Conservation (phyloP, 2,113 vertebrate species). For the Melanerpes formicivorus region DNA sequence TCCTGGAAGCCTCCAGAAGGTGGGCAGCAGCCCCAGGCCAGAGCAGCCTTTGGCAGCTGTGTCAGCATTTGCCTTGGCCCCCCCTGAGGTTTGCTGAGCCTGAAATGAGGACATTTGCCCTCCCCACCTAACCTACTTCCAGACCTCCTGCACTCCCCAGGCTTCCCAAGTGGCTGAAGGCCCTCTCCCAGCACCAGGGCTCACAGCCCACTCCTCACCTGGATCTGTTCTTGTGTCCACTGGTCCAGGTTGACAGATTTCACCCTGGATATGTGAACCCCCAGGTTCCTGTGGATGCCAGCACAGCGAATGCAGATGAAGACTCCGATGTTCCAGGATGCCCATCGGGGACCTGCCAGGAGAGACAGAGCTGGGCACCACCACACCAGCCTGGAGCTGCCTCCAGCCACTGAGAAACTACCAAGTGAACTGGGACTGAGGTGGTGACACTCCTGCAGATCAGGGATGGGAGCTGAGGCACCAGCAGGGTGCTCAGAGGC, state of each 20-base stretch:
- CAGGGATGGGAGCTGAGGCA: not conserved
- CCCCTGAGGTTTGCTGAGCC: not conserved
- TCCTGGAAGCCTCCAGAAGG: not conserved
- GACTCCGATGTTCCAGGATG: constrained; percentile 97
- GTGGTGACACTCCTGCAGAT: not conserved
- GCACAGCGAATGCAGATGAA: constrained; percentile 98
- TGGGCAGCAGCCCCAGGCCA: not conserved
- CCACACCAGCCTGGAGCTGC: not conserved
- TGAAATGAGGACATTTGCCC: rapidly evolving
- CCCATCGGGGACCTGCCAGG: constrained; percentile 92
- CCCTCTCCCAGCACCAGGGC: rapidly evolving
- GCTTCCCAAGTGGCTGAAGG: not conserved
- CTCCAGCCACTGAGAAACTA: constrained; percentile 1
- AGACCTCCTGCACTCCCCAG: not conserved
- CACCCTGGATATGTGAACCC: constrained; percentile 97
- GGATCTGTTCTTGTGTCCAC: constrained; percentile 98
- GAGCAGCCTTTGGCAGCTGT: not conserved
- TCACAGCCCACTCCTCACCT: constrained; percentile 72
- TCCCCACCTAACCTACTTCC: not conserved
- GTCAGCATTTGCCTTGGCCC: not conserved
- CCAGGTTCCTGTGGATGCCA: constrained; percentile 96
- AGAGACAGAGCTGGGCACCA: not conserved
- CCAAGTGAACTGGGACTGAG: not conserved
- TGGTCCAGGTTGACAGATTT: constrained; percentile 98
- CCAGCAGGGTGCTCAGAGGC: not conserved